Percentiles rank a stretch among this genome's conserved stretches.
These are phyloP conservation scores for Apteryx owenii DNA, from an alignment of 2,113 vertebrate genomes.

Conservation along the genomic window DNA sequence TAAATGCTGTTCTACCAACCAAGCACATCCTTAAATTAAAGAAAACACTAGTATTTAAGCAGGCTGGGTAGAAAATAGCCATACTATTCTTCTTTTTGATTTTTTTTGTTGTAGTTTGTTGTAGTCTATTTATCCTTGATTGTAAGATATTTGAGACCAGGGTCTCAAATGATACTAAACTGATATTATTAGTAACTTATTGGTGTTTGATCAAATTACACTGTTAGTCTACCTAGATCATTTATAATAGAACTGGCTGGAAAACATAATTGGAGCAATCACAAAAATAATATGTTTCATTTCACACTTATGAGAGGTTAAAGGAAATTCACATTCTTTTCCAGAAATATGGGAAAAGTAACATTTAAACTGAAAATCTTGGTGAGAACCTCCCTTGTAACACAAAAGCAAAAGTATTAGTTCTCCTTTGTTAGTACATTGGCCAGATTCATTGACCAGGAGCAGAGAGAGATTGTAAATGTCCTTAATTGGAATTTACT, in stretches of 20 bases:
- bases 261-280: background rate
- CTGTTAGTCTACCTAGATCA: background rate
- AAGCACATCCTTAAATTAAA: background rate
- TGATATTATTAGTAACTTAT: background rate
- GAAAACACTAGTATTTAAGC: background rate
- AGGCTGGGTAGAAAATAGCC: background rate
- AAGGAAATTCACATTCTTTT: background rate
- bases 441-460: background rate
- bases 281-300: background rate
- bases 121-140: background rate
- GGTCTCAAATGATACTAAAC: fast-evolving
- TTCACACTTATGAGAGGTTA: fast-evolving
- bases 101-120: background rate
- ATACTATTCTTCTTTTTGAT: background rate
- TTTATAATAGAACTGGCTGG: background rate
- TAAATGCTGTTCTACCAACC: background rate
- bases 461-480: background rate
- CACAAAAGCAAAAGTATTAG: background rate
- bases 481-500: background rate
- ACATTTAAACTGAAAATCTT: background rate
- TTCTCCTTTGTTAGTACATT: background rate
- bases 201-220: background rate
- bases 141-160: background rate
- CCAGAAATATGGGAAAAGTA: background rate
- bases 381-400: background rate